These are phyloP conservation scores for Oreocharis arfaki DNA, from an alignment of 2,113 vertebrate species.

Conservation along the genomic window DNA sequence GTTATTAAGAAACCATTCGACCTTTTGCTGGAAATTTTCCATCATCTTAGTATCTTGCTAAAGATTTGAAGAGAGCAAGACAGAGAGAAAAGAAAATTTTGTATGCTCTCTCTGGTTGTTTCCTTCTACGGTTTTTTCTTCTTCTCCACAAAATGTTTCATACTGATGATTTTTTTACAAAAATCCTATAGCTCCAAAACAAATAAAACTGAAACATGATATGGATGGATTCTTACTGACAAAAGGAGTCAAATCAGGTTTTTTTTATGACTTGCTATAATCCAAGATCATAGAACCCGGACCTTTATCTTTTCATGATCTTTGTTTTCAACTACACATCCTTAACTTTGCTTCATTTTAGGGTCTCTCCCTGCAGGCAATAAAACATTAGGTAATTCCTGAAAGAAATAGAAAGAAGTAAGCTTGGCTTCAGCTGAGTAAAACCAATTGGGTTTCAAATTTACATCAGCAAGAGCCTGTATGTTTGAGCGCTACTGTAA, in stretches of 20 bases:
- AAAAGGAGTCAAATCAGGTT: background rate
- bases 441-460: slow-evolving; percentile 66
- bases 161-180: background rate
- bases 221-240: background rate
- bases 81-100: background rate
- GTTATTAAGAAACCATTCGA: background rate
- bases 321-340: slow-evolving; percentile 31
- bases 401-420: slow-evolving; percentile 37
- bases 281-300: background rate
- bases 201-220: background rate
- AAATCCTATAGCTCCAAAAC: background rate
- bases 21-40: background rate
- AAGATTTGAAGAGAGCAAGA: background rate
- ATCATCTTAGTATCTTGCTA: background rate
- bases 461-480: slow-evolving; percentile 54
- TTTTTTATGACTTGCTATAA: background rate
- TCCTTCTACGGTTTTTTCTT: background rate
- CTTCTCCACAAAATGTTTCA: background rate
- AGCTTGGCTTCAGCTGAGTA: slow-evolving; percentile 61
- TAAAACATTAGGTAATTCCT: slow-evolving; percentile 70
- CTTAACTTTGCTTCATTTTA: slow-evolving; percentile 35
- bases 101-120: background rate
- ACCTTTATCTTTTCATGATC: slow-evolving; percentile 20
- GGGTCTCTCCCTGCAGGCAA: slow-evolving; percentile 15
- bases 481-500: slow-evolving; percentile 64